A percentile compares a stretch with the other conserved stretches of the same genome.
These are phyloP conservation scores for Chouioia cunea DNA, from an alignment of 2,888 invertebrate species.

Conservation along the genomic window DNA sequence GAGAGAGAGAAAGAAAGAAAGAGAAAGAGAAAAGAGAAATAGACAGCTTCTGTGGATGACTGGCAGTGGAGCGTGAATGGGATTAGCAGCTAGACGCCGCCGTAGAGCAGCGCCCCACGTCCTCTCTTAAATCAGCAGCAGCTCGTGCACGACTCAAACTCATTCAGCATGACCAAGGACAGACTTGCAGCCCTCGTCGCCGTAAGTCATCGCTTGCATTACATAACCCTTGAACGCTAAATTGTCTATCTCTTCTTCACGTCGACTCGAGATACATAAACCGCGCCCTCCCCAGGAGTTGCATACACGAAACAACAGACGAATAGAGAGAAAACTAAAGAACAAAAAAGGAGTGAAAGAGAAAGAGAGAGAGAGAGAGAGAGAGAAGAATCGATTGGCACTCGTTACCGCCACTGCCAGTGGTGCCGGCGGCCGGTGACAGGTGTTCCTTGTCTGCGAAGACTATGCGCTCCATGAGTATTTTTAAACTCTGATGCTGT, in stretches of 20 bases:
- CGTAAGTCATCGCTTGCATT: slow-evolving; percentile 75
- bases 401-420: not conserved
- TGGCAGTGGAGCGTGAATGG: slow-evolving; percentile 69
- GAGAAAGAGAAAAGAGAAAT: no score
- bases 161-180: slow-evolving; percentile 88
- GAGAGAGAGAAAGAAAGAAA: no score
- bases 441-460: slow-evolving; percentile 52
- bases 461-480: not conserved
- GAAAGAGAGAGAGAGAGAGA: no score
- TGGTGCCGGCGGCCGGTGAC: slow-evolving; percentile 39
- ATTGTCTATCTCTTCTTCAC: no score
- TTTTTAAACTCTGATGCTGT: slow-evolving; percentile 35
- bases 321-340: not conserved
- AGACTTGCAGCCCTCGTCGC: slow-evolving; percentile 96
- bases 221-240: not conserved
- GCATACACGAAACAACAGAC: not conserved
- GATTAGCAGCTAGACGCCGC: slow-evolving; percentile 69
- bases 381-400: no score
- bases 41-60: no score
- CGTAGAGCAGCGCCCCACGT: slow-evolving; percentile 29
- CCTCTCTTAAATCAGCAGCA: not conserved
- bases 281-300: not conserved
- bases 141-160: slow-evolving; percentile 71
- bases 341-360: no score
- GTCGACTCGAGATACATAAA: not conserved